phyloP scores from a whole-genome alignment of 2,797 vertebrate species.

The Neostethus bicornis region DNA sequence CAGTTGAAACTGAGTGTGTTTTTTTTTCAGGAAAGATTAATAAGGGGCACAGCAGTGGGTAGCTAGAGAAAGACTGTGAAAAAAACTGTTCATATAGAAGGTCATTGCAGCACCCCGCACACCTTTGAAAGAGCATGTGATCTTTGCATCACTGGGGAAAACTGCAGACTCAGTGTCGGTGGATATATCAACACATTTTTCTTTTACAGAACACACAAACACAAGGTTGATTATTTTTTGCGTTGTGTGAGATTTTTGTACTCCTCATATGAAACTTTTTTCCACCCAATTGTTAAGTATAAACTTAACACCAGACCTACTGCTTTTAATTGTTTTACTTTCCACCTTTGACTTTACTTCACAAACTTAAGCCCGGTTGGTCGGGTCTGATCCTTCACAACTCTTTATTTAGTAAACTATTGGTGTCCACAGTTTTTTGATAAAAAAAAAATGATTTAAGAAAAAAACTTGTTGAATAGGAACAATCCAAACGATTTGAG shows the following conservation, averaged over 20 bases:
- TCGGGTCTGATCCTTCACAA: slow-evolving; percentile 19
- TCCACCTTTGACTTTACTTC: slow-evolving; percentile 49
- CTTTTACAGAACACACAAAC: slow-evolving; percentile 24
- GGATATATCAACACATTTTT: slow-evolving; percentile 14
- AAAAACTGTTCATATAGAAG: slow-evolving; percentile 56
- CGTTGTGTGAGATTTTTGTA: slow-evolving; percentile 5
- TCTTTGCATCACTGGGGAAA: slow-evolving; percentile 25
- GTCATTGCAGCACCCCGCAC: slow-evolving; percentile 37
- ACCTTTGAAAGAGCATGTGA: slow-evolving; percentile 54
- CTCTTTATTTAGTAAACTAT: slow-evolving; percentile 21
- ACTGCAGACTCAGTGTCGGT: slow-evolving; percentile 2
- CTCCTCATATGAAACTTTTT: slow-evolving; percentile 37
- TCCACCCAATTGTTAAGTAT: slow-evolving; percentile 32
- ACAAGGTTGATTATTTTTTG: slow-evolving; percentile 1
- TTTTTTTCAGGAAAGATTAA: slow-evolving; percentile 58
- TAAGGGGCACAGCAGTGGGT: slow-evolving; percentile 56
- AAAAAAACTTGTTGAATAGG: slow-evolving; percentile 64
- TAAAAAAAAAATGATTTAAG: slow-evolving; percentile 41
- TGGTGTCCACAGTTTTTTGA: slow-evolving; percentile 34
- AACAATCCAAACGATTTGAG: slow-evolving; percentile 58
- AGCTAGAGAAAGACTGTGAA: slow-evolving; percentile 53
- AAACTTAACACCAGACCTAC: slow-evolving; percentile 44
- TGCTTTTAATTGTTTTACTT: slow-evolving; percentile 12
- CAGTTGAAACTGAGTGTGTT: slow-evolving; percentile 17
- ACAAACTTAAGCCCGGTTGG: slow-evolving; percentile 40